Evolutionary conservation across 2,113 vertebrate genomes (phyloP), one percentile per base, ranked within the genome.

Genomic region (Oryzias javanicus): DNA sequence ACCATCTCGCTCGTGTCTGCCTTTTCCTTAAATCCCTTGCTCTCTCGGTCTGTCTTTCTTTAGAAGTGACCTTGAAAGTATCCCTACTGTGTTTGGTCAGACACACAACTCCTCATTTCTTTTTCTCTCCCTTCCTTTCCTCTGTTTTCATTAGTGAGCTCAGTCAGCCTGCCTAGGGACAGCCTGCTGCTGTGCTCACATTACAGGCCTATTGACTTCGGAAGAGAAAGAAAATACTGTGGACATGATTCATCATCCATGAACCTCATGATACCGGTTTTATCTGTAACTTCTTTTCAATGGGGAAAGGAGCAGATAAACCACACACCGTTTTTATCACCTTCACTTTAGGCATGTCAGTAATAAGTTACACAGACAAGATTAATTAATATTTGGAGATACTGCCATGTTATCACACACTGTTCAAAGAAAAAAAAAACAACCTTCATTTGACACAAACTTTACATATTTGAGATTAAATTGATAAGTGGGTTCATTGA

Each of bases 301-400:
- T 70, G 64, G 80, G 63, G 81, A 56, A 66, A 56, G 69, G 65
- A 76, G 75, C 68, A 72, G 88, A 90, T 86, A 82, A 81, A 87
- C 56, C 71, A 25, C 67, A 65, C 69, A 5, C 49, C 79, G 67
- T 79, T 78, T 85, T 84, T 86, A 86, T 90, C 87, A 74, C 66
- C 52, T 80, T 83, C 76, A 73, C 83, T 89, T 89, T 81, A 86
- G 85, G 81, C 83, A 72, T 74, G 83, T 79, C 83, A 84, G 80
- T 75, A 72, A 83, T 85, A 81, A 78, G 83, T 89, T 86, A 76
- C 84, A 78, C 53, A 66, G 72, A 70, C 73, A 47, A 65, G 78
- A 80, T 77, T 89, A 88, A 90, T 91, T 89, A 85, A 86, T 87
- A 88, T 84, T 84, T 84, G 74, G 71, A 86, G 88, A 88, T 86